These are phyloP conservation scores for Agrilus biguttatus DNA, from an alignment of 2,888 invertebrate genomes.

Conservation along the genomic window DNA sequence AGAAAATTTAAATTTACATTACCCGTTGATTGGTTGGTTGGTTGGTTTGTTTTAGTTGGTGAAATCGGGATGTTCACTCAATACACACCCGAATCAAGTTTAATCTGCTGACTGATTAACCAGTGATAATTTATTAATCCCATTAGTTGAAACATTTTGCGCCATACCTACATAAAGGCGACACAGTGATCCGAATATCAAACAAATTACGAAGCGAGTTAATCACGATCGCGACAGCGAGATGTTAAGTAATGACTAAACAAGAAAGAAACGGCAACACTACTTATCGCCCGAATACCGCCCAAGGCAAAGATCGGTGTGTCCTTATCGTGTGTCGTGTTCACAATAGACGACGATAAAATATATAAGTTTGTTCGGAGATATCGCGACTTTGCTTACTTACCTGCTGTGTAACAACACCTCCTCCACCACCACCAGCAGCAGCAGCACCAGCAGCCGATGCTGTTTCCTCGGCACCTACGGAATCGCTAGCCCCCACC, in stretches of 20 bases:
- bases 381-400: slow-evolving; percentile 9
- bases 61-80: too few relatives aligned
- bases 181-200: too few relatives aligned
- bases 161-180: too few relatives aligned
- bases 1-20: too few relatives aligned
- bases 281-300: slow-evolving; percentile 10
- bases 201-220: too few relatives aligned
- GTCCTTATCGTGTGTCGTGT: slow-evolving; percentile 10
- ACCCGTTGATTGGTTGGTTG: too few relatives aligned
- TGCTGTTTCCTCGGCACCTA: slow-evolving; percentile 28
- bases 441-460: not conserved
- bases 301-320: slow-evolving; percentile 14
- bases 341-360: not conserved
- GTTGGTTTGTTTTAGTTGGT: too few relatives aligned
- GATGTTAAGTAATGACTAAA: slow-evolving; percentile 9
- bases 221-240: too few relatives aligned
- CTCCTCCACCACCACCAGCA: not conserved
- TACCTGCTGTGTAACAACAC: slow-evolving; percentile 6
- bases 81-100: too few relatives aligned
- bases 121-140: too few relatives aligned
- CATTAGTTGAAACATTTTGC: too few relatives aligned
- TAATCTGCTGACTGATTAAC: too few relatives aligned
- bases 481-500: slow-evolving; percentile 57
- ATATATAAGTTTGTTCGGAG: not conserved
- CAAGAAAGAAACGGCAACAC: slow-evolving; percentile 3